Evolutionary conservation across 2,113 vertebrate species (phyloP), one percentile per base, ranked within the genome.

Genomic region (Macheiramphus alcinus): DNA sequence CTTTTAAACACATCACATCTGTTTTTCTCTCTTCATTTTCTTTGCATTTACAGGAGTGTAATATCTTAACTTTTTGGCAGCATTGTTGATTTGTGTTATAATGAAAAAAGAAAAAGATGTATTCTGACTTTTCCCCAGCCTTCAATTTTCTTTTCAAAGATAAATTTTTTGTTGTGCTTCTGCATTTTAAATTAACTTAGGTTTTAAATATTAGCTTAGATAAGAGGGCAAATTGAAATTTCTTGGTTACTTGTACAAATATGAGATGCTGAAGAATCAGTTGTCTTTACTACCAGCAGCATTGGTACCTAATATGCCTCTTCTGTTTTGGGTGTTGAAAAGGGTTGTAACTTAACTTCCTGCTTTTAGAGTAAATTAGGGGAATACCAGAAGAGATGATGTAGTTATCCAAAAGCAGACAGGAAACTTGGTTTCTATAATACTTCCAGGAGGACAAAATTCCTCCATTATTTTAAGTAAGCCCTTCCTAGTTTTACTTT

Each of bases 201-300:
- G 21, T 58, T 75, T 9, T 83, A 56, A 66, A n/a, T 61, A 55
- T 23, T 65, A 18, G 19, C 20, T 74, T 50, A 23, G 34, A 42
- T 40, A 81, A 58, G 31, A 74, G 27, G 19, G 8, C 7, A 80
- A 76, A 67, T 10, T 22, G 20, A 53, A 67, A 79, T 67, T 67
- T 80, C 15, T 3, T 17, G 7, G 71, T 66, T 42, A 36, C 12
- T n/a, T 68, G 23, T 38, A 36, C 0, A 0, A 78, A 74, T 67
- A 9, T 27, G 43, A 76, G 32, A 43, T 26, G 27, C 38, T 89
- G 55, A 79, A 70, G 43, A 62, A 31, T 42, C 12, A 25, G 12
- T 31, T 72, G 26, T 42, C 42, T 62, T 55, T 71, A 31, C 42
- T 59, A 4, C 43, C 36, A 63, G 13, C 8, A 74, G 29, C 47